Evolutionary conservation across 2,888 invertebrate genomes (phyloP), one percentile per base, ranked within the genome.

Genomic region (Bedellia somnulentella): DNA sequence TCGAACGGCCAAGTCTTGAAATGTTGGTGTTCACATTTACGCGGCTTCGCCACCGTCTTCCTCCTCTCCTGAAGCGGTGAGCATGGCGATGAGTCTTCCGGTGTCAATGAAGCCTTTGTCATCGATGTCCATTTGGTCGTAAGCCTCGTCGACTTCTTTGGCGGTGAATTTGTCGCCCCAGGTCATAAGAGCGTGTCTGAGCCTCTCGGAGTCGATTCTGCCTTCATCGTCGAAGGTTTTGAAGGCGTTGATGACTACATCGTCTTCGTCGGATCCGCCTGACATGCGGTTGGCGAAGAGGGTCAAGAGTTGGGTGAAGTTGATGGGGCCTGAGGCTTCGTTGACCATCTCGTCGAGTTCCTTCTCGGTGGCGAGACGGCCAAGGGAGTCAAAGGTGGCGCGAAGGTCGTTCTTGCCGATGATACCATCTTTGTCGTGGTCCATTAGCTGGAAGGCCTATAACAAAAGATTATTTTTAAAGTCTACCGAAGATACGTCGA

Each of bases 391-490:
- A 79, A 91, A 93, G 59, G 90, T 90, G 58, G 88, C 87, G 60
- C 92, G 86, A 59, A 93, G 82, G 79, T 93, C 93, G 71, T 86
- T 86, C 81, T 93, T 93, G 70, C 89, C 83, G 73, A 87, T 84
- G 75, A 91, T 84, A 48, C 91, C 91, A 63, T 94, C 94, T 78
- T 94, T 94, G 81, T 94, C 93, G 73, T 88, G 86, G 81, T 94
- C 94, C 89, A 94, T 94, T 53, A 94, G 86, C 78, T 88, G 87
- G 88, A 94, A 94, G 58, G 90, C 94, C 88, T 92, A 62, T 4
- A n/a, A n/a, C n/a, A n/a, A n/a, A n/a, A n/a, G n/a, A n/a, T n/a
- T n/a, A n/a, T n/a, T n/a, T n/a, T n/a, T n/a, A n/a, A n/a, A n/a
- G n/a, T n/a, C n/a, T n/a, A n/a, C n/a, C n/a, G 31, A 36, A 34